These are phyloP conservation scores for Hycleus cichorii DNA, from an alignment of 1,140 invertebrate species.

Conservation along the genomic window DNA sequence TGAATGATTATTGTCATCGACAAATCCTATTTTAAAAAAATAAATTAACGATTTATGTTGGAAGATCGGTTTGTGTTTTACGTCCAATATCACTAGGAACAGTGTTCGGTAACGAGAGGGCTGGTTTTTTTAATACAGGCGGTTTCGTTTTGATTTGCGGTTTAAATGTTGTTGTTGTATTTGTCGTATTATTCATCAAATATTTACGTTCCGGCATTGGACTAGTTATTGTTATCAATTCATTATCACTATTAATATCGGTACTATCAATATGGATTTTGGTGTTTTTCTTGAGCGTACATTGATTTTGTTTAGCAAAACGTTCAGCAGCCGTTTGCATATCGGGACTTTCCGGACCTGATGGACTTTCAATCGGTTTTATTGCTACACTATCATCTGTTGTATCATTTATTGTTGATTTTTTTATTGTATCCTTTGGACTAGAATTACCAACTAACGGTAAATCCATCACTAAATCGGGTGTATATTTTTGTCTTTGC, in stretches of 20 bases:
- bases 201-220: slow-evolving; percentile 34
- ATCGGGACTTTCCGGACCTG: slow-evolving; percentile 55
- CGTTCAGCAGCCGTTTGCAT: slow-evolving; percentile 65
- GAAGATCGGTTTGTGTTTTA: slow-evolving; percentile 25
- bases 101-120: slow-evolving; percentile 26
- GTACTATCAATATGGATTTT: slow-evolving; percentile 41
- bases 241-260: slow-evolving; percentile 11
- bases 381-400: slow-evolving; percentile 17
- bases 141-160: slow-evolving; percentile 37
- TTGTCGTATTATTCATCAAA: slow-evolving; percentile 20
- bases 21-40: background rate
- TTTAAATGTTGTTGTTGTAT: slow-evolving; percentile 35
- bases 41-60: slow-evolving; percentile 21
- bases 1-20: slow-evolving; percentile 9
- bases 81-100: slow-evolving; percentile 23
- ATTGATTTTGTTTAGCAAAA: slow-evolving; percentile 73
- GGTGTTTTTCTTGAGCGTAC: slow-evolving; percentile 71
- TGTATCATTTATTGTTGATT: slow-evolving; percentile 36
- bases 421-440: slow-evolving; percentile 45
- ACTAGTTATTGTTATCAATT: slow-evolving; percentile 36
- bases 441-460: slow-evolving; percentile 48
- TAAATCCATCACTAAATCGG: slow-evolving; percentile 84
- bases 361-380: slow-evolving; percentile 30
- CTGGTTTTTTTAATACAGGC: slow-evolving; percentile 38
- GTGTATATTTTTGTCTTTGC: slow-evolving; percentile 59